Conservation (phyloP, 2,113 vertebrate genomes). For the Mesembrinibis cayennensis region DNA sequence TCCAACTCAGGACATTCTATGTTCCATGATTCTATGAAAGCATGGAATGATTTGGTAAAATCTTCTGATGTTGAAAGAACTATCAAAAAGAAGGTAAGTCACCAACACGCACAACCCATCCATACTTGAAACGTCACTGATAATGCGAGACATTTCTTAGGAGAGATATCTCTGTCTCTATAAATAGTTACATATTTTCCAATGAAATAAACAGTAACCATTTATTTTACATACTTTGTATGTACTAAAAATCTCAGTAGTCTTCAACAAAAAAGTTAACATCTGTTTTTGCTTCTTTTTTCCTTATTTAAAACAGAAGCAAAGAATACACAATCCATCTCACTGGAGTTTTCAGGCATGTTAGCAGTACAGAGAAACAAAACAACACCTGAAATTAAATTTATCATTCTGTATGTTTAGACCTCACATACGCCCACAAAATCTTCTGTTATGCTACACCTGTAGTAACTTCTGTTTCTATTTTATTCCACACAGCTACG, state of each 20-base stretch:
- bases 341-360: not conserved
- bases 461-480: not conserved
- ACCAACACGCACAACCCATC: not conserved
- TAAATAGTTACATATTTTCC: not conserved
- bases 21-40: not conserved
- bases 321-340: not conserved
- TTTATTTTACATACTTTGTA: not conserved
- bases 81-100: not conserved
- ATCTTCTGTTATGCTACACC: not conserved
- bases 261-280: not conserved
- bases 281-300: not conserved
- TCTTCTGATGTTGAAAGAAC: not conserved
- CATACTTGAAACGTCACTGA: not conserved
- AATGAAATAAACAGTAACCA: not conserved
- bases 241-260: not conserved
- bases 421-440: not conserved
- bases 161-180: not conserved
- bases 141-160: rapidly evolving
- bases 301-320: not conserved
- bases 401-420: not conserved
- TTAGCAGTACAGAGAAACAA: not conserved
- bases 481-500: not conserved
- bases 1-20: too few species aligned
- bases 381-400: not conserved
- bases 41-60: not conserved